Base-by-base conservation (phyloP, 2,888 invertebrate species). In the Mongoloraphidia duomilia region DNA sequence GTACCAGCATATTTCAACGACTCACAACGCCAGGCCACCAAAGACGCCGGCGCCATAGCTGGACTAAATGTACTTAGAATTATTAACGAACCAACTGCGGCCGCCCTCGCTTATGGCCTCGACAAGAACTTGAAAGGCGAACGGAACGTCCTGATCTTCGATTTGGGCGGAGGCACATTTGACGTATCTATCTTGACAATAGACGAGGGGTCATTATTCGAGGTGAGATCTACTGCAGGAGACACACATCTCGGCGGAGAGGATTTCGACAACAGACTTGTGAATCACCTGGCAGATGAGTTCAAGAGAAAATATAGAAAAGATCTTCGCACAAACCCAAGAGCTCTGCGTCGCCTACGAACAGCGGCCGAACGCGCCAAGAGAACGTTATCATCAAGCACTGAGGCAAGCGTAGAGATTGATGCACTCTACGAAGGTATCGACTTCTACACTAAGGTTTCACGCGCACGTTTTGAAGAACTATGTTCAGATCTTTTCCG, bases 311-410 rank as follows among this genome's bases (percentile, higher is more conserved):
- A 84, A 60, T 80, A 71, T 68, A 78, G 75, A 57, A 83, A 84
- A 63, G 84, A 88, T 61, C 56, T 88, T 51, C 65, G 71, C 12
- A 63, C 65, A 14, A 84, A 83, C 65, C 73, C 80, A 5, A 71
- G 84, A 52, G 80, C 84, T 1, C 62, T 84, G 47, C 70, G 84
- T 44, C 75, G 84, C 44, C 67, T 86, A 44, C 71, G 84, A 59
- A 84, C 84, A 1, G 84, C 84, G 11, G 84, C 84, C 44, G 85
- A 87, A 68, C 71, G 83, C 55, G 85, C 84, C 11, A 86, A 86
- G 64, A 75, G 85, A 49, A 85, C 84, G 1, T 65, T 86, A 9
- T 84, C 84, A 5, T 84, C 83, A 3, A 83, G 82, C 65, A 80
- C 82, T 0, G 84, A 86, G 62, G 84, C 85, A 1, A 72, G 75